phyloP scores from a whole-genome alignment of 1,140 invertebrate species.

The Eriocheir sinensis region DNA sequence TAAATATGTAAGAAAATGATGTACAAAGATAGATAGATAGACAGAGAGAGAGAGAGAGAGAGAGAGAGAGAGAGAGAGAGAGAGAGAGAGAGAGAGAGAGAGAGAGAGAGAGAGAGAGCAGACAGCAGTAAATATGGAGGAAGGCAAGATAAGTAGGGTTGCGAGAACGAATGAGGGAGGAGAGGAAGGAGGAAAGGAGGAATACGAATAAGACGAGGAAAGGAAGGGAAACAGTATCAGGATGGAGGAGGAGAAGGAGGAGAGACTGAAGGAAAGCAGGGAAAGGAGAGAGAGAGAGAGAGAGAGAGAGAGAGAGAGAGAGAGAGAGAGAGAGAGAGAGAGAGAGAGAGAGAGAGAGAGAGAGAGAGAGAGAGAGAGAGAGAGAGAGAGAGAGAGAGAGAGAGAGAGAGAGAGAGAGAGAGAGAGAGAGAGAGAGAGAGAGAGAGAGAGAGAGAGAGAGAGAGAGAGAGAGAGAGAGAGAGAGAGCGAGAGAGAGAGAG shows the following conservation, averaged over 20 bases:
- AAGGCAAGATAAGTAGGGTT: too few relatives aligned
- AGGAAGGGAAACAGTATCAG: neutral
- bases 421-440: neutral
- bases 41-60: too few relatives aligned
- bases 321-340: neutral
- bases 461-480: too few relatives aligned
- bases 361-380: neutral
- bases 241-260: neutral
- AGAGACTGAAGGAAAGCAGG: neutral
- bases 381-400: neutral
- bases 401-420: neutral
- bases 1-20: too few relatives aligned
- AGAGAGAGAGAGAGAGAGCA: slow-evolving; percentile 30
- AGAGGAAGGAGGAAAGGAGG: too few relatives aligned
- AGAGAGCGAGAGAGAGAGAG: neutral
- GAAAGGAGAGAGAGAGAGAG: neutral
- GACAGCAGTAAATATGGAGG: too few relatives aligned
- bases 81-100: neutral
- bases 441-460: neutral
- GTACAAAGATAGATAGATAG: too few relatives aligned
- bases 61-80: neutral
- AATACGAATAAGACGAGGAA: too few relatives aligned
- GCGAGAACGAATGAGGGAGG: too few relatives aligned
- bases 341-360: neutral
- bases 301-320: neutral